phyloP scores from a whole-genome alignment of 53 echinoderm and acorn worm genomes.

The Holothuria leucospilota region DNA sequence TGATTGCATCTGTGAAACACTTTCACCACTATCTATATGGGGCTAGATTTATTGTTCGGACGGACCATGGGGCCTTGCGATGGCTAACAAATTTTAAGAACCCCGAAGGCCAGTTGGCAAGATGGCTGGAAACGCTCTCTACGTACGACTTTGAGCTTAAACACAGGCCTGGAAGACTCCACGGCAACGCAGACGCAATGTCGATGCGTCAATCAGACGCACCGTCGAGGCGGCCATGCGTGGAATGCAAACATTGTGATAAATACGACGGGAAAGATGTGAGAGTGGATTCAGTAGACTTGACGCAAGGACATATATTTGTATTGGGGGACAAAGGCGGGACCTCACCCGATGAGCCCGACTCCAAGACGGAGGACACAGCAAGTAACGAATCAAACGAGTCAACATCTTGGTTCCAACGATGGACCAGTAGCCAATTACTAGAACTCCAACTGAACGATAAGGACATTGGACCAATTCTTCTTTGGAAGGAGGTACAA shows the following conservation, averaged over 20 bases:
- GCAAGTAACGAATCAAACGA: no score
- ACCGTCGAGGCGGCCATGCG: no score
- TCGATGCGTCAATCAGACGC: neutral
- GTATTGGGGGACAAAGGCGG: no score
- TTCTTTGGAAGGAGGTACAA: no score
- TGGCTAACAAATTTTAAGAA: no score
- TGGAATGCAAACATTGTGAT: neutral
- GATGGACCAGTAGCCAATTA: no score
- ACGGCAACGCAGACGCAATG: slow-evolving; percentile 16
- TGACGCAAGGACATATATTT: neutral
- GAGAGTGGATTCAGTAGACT: neutral
- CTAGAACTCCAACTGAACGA: no score
- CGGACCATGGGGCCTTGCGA: slow-evolving; percentile 29
- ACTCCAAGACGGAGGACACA: no score
- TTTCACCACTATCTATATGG: slow-evolving; percentile 44
- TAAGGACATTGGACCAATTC: no score
- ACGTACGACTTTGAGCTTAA: slow-evolving; percentile 8
- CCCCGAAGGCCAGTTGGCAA: neutral
- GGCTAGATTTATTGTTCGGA: slow-evolving; percentile 3
- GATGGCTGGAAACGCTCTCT: neutral
- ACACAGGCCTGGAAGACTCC: slow-evolving; percentile 7
- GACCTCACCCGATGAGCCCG: no score
- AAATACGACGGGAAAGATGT: slow-evolving; percentile 2
- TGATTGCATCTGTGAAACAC: slow-evolving; percentile 16
- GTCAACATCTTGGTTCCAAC: no score